Percentiles rank a stretch among this genome's conserved stretches.
These are phyloP conservation scores for Pandemis corylana DNA, from an alignment of 2,888 invertebrate species.

Conservation along the genomic window DNA sequence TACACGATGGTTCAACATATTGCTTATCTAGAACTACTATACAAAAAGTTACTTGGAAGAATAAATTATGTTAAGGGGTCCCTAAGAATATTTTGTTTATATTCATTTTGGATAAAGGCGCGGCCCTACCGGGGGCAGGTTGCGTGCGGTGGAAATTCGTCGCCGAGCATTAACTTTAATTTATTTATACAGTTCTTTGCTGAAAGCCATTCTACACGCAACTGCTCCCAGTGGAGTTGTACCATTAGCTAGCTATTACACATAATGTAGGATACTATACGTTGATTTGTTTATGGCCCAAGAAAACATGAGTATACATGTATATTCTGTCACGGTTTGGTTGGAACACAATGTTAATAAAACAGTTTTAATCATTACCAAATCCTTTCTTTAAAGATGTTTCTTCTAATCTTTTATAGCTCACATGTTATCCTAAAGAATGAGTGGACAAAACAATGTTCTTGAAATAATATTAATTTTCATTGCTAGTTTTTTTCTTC, in stretches of 20 bases:
- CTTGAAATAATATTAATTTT: too few relatives aligned
- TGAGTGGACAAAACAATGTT: background rate
- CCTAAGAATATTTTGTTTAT: background rate
- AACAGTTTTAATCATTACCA: background rate
- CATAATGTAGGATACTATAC: background rate
- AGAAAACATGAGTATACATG: background rate
- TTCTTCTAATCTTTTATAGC: background rate
- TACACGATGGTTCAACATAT: constrained; percentile 11
- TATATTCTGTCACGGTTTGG: background rate
- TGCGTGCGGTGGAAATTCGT: background rate
- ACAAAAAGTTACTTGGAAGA: constrained; percentile 10
- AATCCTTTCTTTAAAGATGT: background rate
- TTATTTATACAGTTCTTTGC: background rate
- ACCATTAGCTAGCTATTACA: background rate
- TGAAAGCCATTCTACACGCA: background rate
- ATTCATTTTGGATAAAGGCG: background rate
- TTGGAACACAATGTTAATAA: background rate
- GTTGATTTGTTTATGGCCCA: background rate
- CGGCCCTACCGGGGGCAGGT: background rate
- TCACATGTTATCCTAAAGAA: too few relatives aligned
- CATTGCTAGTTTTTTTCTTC: too few relatives aligned
- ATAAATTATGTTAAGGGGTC: background rate
- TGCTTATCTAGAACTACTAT: constrained; percentile 7
- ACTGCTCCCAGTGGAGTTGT: background rate
- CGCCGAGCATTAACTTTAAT: background rate